Conservation (phyloP, 2,113 vertebrate species). For the Mohoua ochrocephala region DNA sequence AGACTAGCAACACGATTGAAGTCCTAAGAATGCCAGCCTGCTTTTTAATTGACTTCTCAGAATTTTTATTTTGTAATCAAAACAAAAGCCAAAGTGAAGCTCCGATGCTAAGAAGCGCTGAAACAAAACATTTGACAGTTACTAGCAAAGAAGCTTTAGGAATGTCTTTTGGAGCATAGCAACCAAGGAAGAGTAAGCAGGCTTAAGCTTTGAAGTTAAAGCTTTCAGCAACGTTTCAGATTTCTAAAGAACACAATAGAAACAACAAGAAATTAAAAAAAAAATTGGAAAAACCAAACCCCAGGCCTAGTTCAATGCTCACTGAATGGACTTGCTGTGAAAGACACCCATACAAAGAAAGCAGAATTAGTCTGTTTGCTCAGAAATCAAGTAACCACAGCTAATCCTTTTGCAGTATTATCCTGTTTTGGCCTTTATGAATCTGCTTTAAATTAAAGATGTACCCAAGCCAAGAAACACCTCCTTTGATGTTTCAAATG, state of each 20-base stretch:
- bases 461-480: conserved; percentile 20
- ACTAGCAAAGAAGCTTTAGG: neutral
- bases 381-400: conserved; percentile 44
- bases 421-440: conserved; percentile 37
- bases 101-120: neutral
- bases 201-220: conserved; percentile 37
- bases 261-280: neutral
- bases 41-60: conserved; percentile 35
- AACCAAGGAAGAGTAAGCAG: neutral
- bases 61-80: neutral
- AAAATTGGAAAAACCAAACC: neutral
- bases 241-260: conserved; percentile 21
- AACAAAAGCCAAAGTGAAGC: neutral
- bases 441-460: conserved; percentile 53
- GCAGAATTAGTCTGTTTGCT: conserved; percentile 37
- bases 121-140: conserved; percentile 38
- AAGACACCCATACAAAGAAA: neutral
- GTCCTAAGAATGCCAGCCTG: neutral
- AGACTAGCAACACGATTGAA: neutral
- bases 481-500: conserved; percentile 52
- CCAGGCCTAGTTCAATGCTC: neutral
- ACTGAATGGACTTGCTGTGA: neutral
- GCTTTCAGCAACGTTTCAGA: conserved; percentile 4
- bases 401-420: conserved; percentile 55
- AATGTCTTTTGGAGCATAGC: conserved; percentile 7